phyloP scores from a whole-genome alignment of 2,888 invertebrate species.

The Gandaritis pyraliata region DNA sequence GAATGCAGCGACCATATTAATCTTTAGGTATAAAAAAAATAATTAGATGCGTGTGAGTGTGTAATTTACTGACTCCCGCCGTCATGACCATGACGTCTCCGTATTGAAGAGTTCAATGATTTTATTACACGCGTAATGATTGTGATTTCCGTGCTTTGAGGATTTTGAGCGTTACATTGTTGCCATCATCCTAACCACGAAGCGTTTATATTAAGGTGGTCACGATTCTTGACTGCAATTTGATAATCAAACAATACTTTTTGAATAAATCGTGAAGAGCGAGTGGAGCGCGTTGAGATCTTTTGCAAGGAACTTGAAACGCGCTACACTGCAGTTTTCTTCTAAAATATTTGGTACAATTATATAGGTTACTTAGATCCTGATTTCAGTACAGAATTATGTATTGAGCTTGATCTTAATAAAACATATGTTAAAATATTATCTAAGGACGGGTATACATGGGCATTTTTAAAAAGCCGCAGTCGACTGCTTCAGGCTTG shows the following conservation, averaged over 20 bases:
- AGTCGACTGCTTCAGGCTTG: no score
- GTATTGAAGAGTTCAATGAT: constrained; percentile 54
- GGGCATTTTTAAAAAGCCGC: no score
- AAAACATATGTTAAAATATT: no score
- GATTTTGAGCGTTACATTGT: constrained; percentile 45
- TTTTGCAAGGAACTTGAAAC: constrained; percentile 29
- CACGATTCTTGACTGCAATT: constrained; percentile 36
- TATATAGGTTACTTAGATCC: no score
- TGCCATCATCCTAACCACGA: constrained; percentile 31
- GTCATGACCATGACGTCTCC: constrained; percentile 53
- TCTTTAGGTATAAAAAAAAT: background rate
- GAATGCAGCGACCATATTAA: constrained; percentile 2
- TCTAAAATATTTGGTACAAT: background rate
- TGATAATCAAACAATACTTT: constrained; percentile 25
- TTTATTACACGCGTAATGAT: constrained; percentile 43
- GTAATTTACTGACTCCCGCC: constrained; percentile 47
- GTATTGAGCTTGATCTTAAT: no score
- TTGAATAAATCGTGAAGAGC: constrained; percentile 24
- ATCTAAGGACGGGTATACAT: no score
- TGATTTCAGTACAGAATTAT: no score
- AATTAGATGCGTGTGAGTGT: constrained; percentile 34
- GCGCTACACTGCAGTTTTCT: background rate
- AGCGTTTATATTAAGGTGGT: constrained; percentile 17
- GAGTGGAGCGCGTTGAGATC: constrained; percentile 42
- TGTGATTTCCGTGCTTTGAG: constrained; percentile 44